Percentiles rank a stretch among this genome's conserved stretches.
Conservation (phyloP, 2,797 vertebrate genomes). For the Takifugu rubripes region DNA sequence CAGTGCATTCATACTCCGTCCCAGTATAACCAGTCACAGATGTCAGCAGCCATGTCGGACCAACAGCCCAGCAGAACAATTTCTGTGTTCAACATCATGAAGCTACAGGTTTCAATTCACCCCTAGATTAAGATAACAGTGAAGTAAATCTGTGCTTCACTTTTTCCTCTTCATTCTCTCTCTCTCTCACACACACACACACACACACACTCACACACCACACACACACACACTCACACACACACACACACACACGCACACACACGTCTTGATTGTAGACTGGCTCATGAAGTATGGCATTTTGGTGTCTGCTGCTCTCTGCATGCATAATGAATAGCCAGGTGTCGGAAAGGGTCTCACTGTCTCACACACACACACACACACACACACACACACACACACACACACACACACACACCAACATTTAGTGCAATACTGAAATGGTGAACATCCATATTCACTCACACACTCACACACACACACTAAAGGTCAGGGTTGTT, state of each 20-base stretch:
- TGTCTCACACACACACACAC: constrained; percentile 14
- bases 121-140: neutral
- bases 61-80: too few relatives aligned
- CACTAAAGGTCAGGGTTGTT: constrained; percentile 80
- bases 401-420: constrained; percentile 25
- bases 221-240: constrained; percentile 5
- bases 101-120: neutral
- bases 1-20: too few relatives aligned
- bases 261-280: constrained; percentile 40
- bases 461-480: constrained; percentile 10
- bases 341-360: constrained; percentile 63
- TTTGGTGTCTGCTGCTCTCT: constrained; percentile 76
- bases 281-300: constrained; percentile 78
- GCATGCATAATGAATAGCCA: constrained; percentile 83
- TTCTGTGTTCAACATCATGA: too few relatives aligned
- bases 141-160: neutral
- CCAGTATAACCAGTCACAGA: too few relatives aligned
- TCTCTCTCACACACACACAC: constrained; percentile 14
- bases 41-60: too few relatives aligned
- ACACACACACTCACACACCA: constrained; percentile 12
- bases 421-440: constrained; percentile 18
- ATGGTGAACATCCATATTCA: constrained; percentile 22
- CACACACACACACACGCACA: constrained; percentile 10
- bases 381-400: constrained; percentile 17
- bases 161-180: neutral